Conservation (phyloP, 2,888 invertebrate species). For the Eilema depressum region DNA sequence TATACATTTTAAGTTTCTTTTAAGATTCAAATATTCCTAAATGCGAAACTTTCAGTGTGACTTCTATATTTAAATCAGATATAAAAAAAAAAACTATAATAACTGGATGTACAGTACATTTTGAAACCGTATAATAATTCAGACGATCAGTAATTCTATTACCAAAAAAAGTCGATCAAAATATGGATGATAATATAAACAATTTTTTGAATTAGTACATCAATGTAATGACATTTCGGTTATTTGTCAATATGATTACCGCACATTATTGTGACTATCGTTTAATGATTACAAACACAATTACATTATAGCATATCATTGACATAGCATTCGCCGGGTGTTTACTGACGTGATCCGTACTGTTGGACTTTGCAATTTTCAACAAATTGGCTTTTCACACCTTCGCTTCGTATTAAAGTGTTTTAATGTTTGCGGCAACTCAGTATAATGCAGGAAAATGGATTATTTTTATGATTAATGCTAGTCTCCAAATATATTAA, state of each 20-base stretch:
- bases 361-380: constrained; percentile 75
- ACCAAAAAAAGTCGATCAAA: background rate
- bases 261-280: constrained; percentile 32
- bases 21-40: background rate
- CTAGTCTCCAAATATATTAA: constrained; percentile 1
- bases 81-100: background rate
- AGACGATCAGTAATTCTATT: background rate
- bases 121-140: background rate
- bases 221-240: constrained; percentile 29
- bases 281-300: constrained; percentile 45
- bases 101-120: background rate
- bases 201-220: constrained; percentile 18
- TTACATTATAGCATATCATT: constrained; percentile 43
- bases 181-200: constrained; percentile 9
- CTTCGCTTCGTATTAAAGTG: constrained; percentile 57
- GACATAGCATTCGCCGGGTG: constrained; percentile 38
- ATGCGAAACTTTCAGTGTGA: background rate
- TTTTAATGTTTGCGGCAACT: constrained; percentile 50
- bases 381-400: constrained; percentile 73
- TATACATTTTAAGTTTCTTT: too few species aligned
- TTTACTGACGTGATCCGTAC: constrained; percentile 34
- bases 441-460: constrained; percentile 17
- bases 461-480: constrained; percentile 11
- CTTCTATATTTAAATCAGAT: too few species aligned
- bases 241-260: constrained; percentile 43